phyloP scores from a whole-genome alignment of 2,797 vertebrate genomes.

The Microtus obscurus region DNA sequence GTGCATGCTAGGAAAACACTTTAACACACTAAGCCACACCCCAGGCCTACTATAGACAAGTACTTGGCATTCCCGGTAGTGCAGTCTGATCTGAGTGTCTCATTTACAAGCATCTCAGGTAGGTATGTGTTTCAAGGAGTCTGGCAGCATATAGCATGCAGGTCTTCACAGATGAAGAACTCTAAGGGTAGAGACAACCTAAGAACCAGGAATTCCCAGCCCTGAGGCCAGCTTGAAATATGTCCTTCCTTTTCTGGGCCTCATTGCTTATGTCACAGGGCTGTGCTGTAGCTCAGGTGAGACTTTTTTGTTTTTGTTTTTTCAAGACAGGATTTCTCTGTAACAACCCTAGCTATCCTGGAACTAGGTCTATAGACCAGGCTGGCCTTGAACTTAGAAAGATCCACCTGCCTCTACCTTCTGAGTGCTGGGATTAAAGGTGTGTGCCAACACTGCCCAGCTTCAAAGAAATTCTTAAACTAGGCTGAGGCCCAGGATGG shows the following conservation, averaged over 20 bases:
- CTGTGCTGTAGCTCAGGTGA: not conserved
- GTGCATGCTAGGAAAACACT: not conserved
- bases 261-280: not conserved
- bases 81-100: not conserved
- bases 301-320: fast-evolving
- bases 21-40: not conserved
- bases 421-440: no score
- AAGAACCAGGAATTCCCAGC: not conserved
- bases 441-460: no score
- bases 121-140: not conserved
- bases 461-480: not conserved
- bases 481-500: not conserved
- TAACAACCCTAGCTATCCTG: no score
- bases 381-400: no score
- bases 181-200: not conserved
- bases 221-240: not conserved
- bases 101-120: not conserved
- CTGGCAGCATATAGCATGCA: not conserved
- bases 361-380: no score
- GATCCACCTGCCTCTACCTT: no score
- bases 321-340: no score
- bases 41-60: not conserved
- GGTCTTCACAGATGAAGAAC: not conserved
- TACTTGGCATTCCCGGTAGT: not conserved
- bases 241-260: not conserved